Percentiles rank a stretch among this genome's conserved stretches.
These are phyloP conservation scores for Drosophila nigrodunni DNA, from an alignment of 1,140 invertebrate genomes.

Conservation along the genomic window DNA sequence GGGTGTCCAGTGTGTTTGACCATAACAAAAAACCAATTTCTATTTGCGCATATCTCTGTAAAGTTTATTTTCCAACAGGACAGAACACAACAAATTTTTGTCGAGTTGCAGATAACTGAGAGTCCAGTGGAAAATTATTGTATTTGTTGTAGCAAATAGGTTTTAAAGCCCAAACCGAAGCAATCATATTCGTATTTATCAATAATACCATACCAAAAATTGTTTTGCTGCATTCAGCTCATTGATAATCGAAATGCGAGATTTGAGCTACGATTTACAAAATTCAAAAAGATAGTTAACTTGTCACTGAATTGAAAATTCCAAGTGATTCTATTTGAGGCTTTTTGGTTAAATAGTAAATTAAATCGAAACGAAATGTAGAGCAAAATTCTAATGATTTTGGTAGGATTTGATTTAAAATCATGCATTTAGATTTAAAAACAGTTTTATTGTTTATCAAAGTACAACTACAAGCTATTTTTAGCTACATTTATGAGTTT, in stretches of 20 bases:
- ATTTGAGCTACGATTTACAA: not conserved
- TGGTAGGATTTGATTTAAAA: too few species aligned
- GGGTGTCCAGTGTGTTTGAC: constrained; percentile 58
- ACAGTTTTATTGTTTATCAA: too few species aligned
- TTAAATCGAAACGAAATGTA: not conserved
- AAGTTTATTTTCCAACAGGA: constrained; percentile 68
- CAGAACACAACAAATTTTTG: constrained; percentile 31
- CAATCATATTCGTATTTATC: constrained; percentile 31
- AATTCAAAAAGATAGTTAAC: constrained; percentile 12
- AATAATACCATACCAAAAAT: constrained; percentile 14
- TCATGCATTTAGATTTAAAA: too few species aligned
- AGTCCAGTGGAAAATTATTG: constrained; percentile 26
- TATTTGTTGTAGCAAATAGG: constrained; percentile 38
- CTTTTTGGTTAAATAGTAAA: constrained; percentile 11
- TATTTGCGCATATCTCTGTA: constrained; percentile 62
- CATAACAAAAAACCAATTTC: constrained; percentile 68
- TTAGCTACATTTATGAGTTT: not conserved
- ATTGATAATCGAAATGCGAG: constrained; percentile 33
- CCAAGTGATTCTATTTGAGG: constrained; percentile 12
- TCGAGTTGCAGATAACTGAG: constrained; percentile 43
- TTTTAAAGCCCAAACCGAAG: constrained; percentile 54
- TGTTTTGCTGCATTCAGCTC: constrained; percentile 16
- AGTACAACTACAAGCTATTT: too few species aligned
- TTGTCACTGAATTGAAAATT: constrained; percentile 32
- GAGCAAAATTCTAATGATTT: not conserved